Base-by-base conservation (phyloP, 2,888 invertebrate species). In the Hirtodrosophila confusa region DNA sequence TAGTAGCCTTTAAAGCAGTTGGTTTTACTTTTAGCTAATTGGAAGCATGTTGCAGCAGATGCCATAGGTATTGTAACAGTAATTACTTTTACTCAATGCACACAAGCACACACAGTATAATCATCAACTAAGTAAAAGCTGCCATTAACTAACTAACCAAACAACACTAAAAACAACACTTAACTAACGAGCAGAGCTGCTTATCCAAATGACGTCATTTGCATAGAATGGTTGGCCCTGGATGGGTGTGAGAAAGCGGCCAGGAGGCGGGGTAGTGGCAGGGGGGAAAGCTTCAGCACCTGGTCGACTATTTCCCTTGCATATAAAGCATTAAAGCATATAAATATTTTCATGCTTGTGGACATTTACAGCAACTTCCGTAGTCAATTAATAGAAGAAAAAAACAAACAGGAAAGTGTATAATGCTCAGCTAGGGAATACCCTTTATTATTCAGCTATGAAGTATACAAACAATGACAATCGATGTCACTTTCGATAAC, bases 281-380 rank as follows among this genome's bases (percentile, higher is more conserved):
- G 5, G 27, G 11, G 12, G n/a, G 24, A 17, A 17, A 17, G 17
- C 17, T 17, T n/a, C 17, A 31, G 33, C 50, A 40, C 60, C 62
- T 47, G 60, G 57, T 39, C 27, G 57, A 48, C 36, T 39, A 51
- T 54, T 54, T 58, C 45, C 71, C 60, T 50, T 63, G 62, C 70
- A 61, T 56, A 66, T 53, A 37, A 56, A 67, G 45, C 57, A 66
- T 47, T 29, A 56, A 62, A 60, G 54, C 51, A 69, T 70, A 63
- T 49, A 53, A 77, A 80, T 76, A 76, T 74, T 76, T 74, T 85
- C 85, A 82, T 82, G 85, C 70, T 80, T 85, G 82, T 68, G 66
- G 56, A 85, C 82, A 79, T 85, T 82, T 85, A 82, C 77, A 83
- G 86, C 73, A 66, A 80, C 86, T 83, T 83, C 83, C 83, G 83